Evolutionary conservation across 2,888 invertebrate species (phyloP), one percentile per base, ranked within the genome.

Genomic region (Apodemia zela): DNA sequence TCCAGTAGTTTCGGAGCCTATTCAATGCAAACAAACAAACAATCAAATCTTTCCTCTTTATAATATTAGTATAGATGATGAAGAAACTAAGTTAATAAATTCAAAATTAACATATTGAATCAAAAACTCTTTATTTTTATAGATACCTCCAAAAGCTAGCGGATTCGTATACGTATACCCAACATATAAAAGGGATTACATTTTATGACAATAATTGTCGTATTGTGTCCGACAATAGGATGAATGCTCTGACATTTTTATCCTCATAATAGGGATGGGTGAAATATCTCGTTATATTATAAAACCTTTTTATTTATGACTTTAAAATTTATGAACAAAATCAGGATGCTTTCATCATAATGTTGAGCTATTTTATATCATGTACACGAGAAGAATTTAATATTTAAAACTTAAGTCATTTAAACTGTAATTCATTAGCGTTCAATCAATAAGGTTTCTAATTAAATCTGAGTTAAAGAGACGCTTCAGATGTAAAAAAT

Each of bases 171-270:
- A 45, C n/a, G 7, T n/a, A 45, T 4, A 42, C 42, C 58, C 33
- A 45, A 58, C 58, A 62, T 18, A 78, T 38, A 81, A 78, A 80
- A 81, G 74, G 84, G 81, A 84, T 87, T 86, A 85, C 85, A 82
- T 85, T 87, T 85, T 87, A 86, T 82, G 82, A 80, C 84, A 86
- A 86, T 88, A 88, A 89, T 87, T 86, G 87, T 85, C 82, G 81
- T 79, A 68, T 71, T 75, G 82, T 78, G 79, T 75, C 79, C 78
- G 78, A 77, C 77, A 75, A 78, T 79, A 76, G 77, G 51, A 33
- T 47, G 21, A 59, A 60, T 29, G 59, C 49, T 51, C 45, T 17
- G 38, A 62, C 58, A 57, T 62, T 62, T 62, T 58, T 57, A 62
- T 62, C 57, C 47, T 49, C 45, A 42, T 49, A 59, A 63, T 58